These are phyloP conservation scores for Mycalesis mineus DNA, from an alignment of 2,888 invertebrate genomes.

Conservation along the genomic window DNA sequence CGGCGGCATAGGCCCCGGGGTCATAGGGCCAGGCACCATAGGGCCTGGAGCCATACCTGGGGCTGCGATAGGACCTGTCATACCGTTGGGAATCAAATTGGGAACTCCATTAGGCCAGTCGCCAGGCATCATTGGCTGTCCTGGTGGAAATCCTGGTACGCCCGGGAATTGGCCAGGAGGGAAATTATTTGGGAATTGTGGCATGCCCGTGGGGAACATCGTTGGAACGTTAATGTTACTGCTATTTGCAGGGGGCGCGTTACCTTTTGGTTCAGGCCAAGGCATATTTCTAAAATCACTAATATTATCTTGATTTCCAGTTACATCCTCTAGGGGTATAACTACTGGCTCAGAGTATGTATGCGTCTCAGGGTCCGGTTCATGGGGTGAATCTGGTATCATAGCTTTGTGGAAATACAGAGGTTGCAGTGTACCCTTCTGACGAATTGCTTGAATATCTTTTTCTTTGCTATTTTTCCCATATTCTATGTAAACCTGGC, in stretches of 20 bases:
- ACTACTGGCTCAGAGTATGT: conserved; percentile 85
- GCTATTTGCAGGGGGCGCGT: conserved; percentile 62
- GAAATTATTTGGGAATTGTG: conserved; percentile 67
- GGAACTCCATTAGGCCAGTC: conserved; percentile 67
- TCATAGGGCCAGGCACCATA: conserved; percentile 62
- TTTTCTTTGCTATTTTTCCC: conserved; percentile 92
- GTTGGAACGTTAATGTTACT: conserved; percentile 55
- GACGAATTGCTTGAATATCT: conserved; percentile 90
- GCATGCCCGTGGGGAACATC: conserved; percentile 66
- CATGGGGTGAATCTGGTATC: conserved; percentile 91
- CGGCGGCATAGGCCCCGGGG: conserved; percentile 48
- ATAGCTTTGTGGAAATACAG: conserved; percentile 88
- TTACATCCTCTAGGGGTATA: conserved; percentile 93
- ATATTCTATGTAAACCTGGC: conserved; percentile 81
- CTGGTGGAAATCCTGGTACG: conserved; percentile 61
- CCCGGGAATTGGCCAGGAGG: conserved; percentile 68
- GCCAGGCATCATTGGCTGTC: conserved; percentile 54
- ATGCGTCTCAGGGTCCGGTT: conserved; percentile 91
- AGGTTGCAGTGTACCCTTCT: conserved; percentile 89
- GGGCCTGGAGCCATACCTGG: conserved; percentile 51
- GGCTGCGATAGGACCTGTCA: conserved; percentile 54
- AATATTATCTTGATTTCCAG: conserved; percentile 88
- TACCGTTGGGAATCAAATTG: conserved; percentile 57
- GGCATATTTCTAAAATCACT: conserved; percentile 86
- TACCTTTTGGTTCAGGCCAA: conserved; percentile 91